These are phyloP conservation scores for Hofmannophila pseudospretella DNA, from an alignment of 2,888 invertebrate species.

Conservation along the genomic window DNA sequence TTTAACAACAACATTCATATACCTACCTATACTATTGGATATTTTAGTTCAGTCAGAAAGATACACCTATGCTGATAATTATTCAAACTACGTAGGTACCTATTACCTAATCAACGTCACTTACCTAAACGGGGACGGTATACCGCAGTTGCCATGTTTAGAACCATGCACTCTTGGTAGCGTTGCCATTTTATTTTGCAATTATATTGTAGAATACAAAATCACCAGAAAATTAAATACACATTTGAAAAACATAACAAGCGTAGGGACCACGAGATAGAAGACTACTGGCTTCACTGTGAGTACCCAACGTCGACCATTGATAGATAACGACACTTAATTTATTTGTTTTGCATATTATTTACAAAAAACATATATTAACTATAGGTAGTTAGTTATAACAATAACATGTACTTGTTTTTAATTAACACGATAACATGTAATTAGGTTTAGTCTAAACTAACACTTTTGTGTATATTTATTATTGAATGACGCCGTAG, in stretches of 20 bases:
- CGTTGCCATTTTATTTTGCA: constrained; percentile 53
- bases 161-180: constrained; percentile 63
- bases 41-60: too few species aligned
- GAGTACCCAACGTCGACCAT: constrained; percentile 27
- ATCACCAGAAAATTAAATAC: constrained; percentile 7
- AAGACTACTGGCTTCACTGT: constrained; percentile 26
- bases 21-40: too few species aligned
- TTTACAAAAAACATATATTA: constrained; percentile 1
- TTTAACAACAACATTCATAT: too few species aligned
- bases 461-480: constrained; percentile 23
- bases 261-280: constrained; percentile 5
- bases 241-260: constrained; percentile 17
- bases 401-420: constrained; percentile 1
- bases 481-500: constrained; percentile 26
- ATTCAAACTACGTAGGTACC: too few species aligned
- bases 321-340: constrained; percentile 22
- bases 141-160: constrained; percentile 45
- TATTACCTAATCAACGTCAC: too few species aligned
- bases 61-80: too few species aligned
- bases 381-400: constrained; percentile 9
- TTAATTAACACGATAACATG: not conserved
- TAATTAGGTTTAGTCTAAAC: constrained; percentile 25
- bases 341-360: constrained; percentile 6
- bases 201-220: constrained; percentile 16
- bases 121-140: constrained; percentile 64